Evolutionary conservation across 2,113 vertebrate species (phyloP), one percentile per base, ranked within the genome.

Genomic region (Festucalex cinctus): DNA sequence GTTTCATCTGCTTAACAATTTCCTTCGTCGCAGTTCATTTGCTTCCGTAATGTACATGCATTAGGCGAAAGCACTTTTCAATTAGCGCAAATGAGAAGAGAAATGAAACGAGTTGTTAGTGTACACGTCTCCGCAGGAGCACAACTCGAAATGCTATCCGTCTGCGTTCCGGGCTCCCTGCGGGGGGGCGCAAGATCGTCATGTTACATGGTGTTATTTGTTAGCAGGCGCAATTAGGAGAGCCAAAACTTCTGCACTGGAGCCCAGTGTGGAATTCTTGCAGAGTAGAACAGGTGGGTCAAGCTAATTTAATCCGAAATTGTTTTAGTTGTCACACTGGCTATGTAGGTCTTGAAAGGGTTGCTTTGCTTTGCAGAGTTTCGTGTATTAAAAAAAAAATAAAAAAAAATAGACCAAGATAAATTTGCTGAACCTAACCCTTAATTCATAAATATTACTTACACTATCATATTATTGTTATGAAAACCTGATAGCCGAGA

Each of bases 61-160:
- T 22, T 39, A 13, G 6, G 12, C 4, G 6, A 2, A 58, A 82
- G 77, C 65, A 75, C 72, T 81, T n/a, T n/a, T 75, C 81, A 85
- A 86, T 90, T 83, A 90, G 84, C 43, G 76, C 67, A 89, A 80
- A 85, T 66, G 77, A 77, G 76, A 75, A 53, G 9, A 51, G 69
- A 58, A 80, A 81, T 85, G 73, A 88, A 76, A 77, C 79, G 69
- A 62, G n/a, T 74, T 80, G 74, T 86, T 81, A 53, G 59, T 80
- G 73, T 78, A 36, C 3, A 44, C 79, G 69, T 76, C 79, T 77
- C 75, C 82, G 64, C 74, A 65, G 70, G 65, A 73, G 36, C 13
- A 58, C 37, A 71, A 35, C 20, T 24, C 64, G 88, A 90, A 86
- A 89, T 66, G 8, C 64, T 80, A 86, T 81, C 73, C 7, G 32